A percentile compares a stretch with the other conserved stretches of the same genome.
These are phyloP conservation scores for Mastomys coucha DNA, from an alignment of 2,113 vertebrate genomes.

Conservation along the genomic window DNA sequence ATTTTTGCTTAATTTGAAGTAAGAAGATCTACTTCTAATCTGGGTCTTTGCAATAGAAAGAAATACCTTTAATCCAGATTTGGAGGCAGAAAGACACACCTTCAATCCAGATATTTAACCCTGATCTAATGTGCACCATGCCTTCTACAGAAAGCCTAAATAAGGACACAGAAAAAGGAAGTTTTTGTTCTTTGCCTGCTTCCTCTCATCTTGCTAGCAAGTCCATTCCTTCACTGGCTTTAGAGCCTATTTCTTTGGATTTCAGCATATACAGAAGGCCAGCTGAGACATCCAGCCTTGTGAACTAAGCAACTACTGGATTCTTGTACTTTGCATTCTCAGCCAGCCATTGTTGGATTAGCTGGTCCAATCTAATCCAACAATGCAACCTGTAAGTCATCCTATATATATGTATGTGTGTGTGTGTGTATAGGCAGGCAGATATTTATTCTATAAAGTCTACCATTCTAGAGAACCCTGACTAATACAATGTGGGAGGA, in stretches of 20 bases:
- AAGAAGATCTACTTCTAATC: neutral
- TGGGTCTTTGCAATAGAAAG: neutral
- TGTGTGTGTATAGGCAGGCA: neutral
- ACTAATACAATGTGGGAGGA: no score
- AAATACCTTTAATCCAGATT: neutral
- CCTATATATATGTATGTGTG: no score
- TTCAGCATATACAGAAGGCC: neutral
- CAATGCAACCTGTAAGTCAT: no score
- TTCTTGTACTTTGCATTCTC: neutral
- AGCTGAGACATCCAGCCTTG: neutral
- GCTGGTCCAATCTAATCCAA: no score
- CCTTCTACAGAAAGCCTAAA: neutral
- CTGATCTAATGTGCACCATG: neutral
- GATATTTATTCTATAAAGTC: neutral
- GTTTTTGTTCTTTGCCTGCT: neutral
- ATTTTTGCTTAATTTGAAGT: neutral
- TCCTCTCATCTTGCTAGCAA: neutral
- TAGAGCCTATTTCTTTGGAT: neutral
- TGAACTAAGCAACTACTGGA: neutral
- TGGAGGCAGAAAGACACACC: neutral
- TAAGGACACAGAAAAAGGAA: neutral
- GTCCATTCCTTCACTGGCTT: neutral
- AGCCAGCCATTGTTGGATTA: neutral
- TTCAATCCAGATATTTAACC: neutral
- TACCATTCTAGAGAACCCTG: no score